Percentiles rank a stretch among this genome's conserved stretches.
Conservation (phyloP, 2,113 vertebrate species). For the Callospermophilus lateralis region DNA sequence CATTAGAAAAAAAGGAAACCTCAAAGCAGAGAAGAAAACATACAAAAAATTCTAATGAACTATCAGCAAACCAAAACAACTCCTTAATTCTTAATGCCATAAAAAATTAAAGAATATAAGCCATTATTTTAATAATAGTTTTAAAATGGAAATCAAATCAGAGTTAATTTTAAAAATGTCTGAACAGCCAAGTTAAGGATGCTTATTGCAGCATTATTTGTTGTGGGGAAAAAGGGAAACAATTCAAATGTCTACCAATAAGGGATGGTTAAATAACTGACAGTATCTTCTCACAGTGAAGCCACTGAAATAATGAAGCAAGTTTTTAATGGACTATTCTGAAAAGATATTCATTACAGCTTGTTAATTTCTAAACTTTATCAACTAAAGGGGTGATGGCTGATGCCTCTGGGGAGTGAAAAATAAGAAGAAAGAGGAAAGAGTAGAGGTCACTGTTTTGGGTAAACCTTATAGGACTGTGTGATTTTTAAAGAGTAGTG, state of each 20-base stretch:
- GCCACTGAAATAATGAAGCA: not conserved
- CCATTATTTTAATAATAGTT: constrained; percentile 51
- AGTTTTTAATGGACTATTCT: constrained; percentile 15
- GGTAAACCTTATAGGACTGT: not conserved
- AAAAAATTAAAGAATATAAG: constrained; percentile 42
- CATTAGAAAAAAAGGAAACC: not conserved
- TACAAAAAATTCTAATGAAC: constrained; percentile 54
- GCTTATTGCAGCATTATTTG: constrained; percentile 8
- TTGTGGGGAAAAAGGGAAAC: not conserved
- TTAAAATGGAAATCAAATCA: constrained; percentile 37
- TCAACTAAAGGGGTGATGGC: not conserved
- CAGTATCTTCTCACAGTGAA: not conserved
- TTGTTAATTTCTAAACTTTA: constrained; percentile 9
- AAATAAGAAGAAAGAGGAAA: not conserved
- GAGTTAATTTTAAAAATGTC: not conserved
- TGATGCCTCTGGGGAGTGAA: not conserved
- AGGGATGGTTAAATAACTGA: not conserved
- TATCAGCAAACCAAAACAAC: constrained; percentile 46
- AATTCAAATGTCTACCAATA: not conserved
- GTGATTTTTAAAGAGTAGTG: not conserved
- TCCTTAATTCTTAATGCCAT: constrained; percentile 40
- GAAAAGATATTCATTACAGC: not conserved
- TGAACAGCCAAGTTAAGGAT: not conserved
- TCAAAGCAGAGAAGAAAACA: constrained; percentile 63
- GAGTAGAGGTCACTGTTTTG: not conserved